Evolutionary conservation across 2,113 vertebrate genomes (phyloP), one percentile per base, ranked within the genome.

Genomic region (Symphodus melops): DNA sequence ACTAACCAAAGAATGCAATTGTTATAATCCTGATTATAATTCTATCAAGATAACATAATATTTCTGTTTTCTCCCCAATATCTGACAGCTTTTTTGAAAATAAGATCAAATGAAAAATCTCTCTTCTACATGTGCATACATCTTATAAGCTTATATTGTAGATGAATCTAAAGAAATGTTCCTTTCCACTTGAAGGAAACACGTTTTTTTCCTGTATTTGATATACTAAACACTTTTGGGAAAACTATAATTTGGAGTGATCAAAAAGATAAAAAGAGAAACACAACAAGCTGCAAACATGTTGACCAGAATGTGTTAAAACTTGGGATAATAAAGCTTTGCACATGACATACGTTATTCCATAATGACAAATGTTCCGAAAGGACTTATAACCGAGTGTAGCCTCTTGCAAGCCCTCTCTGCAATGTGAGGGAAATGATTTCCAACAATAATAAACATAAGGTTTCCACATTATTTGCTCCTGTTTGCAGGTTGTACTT

Each of bases 401-500:
- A 5, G 4, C 9, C 41, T 37, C n/a, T 5, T 23, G n/a, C 16
- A 12, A 49, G 10, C 21, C 11, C 17, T 11, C 20, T 11, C n/a
- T 44, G 51, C 10, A 57, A 53, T 62, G 11, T 5, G 14, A 46
- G 56, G 23, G 42, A 68, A 48, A 53, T 48, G 49, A 5, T 53
- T 25, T 37, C 53, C 8, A 52, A 9, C 20, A 61, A 10, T 14
- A 68, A n/a, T 17, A 68, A 65, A 67, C 21, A 0, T 3, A 28
- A 25, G 1, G 9, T 42, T 25, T 52, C 33, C 3, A 2, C 23
- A 20, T 55, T 10, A 41, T 58, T 41, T 63, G 52, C 19, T 62
- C 48, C 4, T 58, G 59, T 72, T 65, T 54, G 55, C 79, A 70
- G 82, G 57, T 77, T 66, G 68, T 77, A 93, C 94, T 95, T 90